These are phyloP conservation scores for Porites evermanni DNA, from an alignment of 92 coral and sea anemone species.

Conservation along the genomic window DNA sequence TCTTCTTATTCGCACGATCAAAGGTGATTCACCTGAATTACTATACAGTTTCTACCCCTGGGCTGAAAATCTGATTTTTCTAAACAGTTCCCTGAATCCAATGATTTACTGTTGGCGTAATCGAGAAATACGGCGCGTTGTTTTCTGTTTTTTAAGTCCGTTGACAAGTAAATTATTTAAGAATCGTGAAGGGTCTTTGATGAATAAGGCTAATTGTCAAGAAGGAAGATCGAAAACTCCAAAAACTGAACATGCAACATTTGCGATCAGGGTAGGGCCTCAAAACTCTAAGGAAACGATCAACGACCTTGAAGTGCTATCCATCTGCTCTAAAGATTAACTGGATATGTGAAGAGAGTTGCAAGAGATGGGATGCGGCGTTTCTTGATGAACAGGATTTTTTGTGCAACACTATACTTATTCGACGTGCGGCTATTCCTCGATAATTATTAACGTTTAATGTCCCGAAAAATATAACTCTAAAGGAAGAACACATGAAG, in stretches of 20 bases:
- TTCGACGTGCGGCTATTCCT: too few relatives aligned
- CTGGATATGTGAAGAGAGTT: too few relatives aligned
- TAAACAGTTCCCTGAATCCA: slow-evolving; percentile 60
- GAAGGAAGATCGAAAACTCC: slow-evolving; percentile 21
- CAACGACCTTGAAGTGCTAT: slow-evolving; percentile 13
- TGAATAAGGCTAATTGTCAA: background rate
- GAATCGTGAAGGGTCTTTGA: background rate
- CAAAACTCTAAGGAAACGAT: background rate
- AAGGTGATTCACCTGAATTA: slow-evolving; percentile 43
- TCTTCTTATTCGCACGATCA: slow-evolving; percentile 36
- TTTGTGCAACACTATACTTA: too few relatives aligned
- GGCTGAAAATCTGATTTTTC: slow-evolving; percentile 59
- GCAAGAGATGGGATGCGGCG: too few relatives aligned
- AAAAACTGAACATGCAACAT: slow-evolving; percentile 20
- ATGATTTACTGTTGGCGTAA: slow-evolving; percentile 65
- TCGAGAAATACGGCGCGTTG: slow-evolving; percentile 43
- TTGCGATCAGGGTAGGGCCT: background rate
- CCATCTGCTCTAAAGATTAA: slow-evolving; percentile 16
- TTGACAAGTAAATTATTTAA: background rate
- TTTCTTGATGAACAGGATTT: too few relatives aligned
- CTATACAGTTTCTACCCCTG: slow-evolving; percentile 44
- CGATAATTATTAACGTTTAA: too few relatives aligned
- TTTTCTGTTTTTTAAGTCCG: slow-evolving; percentile 32
- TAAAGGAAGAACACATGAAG: too few relatives aligned
- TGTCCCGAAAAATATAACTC: too few relatives aligned